Base-by-base conservation (phyloP, 2,113 vertebrate species). In the Fregata magnificens region DNA sequence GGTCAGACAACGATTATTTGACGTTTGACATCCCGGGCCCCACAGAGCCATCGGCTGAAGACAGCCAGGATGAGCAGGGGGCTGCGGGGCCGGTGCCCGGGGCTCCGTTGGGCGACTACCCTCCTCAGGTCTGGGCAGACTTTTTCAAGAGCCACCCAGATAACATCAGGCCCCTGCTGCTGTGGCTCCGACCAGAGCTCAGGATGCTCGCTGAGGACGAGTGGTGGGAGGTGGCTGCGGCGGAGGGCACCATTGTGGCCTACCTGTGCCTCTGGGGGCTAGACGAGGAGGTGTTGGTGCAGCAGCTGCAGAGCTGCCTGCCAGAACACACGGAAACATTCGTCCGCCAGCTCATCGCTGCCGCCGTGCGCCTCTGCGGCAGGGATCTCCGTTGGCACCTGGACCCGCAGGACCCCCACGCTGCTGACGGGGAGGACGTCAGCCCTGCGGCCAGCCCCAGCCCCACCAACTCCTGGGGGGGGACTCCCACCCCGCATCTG, bases 21-120 rank as follows among this genome's bases (percentile, higher is more conserved):
- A 8, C 4, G 2, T 29, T 50, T 2, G 8, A 19, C 7, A 1
- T 36, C 34, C 12, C 25, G 7, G 67, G 34, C 17, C 12, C 34
- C 2, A 2, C 47, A 36, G 25, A 36, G 6, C 34, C 34, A 38
- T 10, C 5, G 3, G 17, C 16, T 38, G 25, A 20, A 52, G 47
- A 50, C 24, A 2, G 2, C 25, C 34, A 16, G 47, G 47, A 31
- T 2, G 49, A 29, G 26, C 18, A 29, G 16, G 16, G 25, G 17
- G 9, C 17, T 26, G 24, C 1, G 3, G 18, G 19, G 49, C n/a
- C 3, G 5, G n/a, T 12, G n/a, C 26, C 18, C 2, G 13, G 13
- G 18, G 13, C 26, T 29, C 13, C 11, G 4, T 18, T 38, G 18
- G 47, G 5, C 9, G 6, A 7, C 47, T 71, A 50, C 12, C 47